Conservation (phyloP, 1,140 invertebrate species). For the Mya arenaria region DNA sequence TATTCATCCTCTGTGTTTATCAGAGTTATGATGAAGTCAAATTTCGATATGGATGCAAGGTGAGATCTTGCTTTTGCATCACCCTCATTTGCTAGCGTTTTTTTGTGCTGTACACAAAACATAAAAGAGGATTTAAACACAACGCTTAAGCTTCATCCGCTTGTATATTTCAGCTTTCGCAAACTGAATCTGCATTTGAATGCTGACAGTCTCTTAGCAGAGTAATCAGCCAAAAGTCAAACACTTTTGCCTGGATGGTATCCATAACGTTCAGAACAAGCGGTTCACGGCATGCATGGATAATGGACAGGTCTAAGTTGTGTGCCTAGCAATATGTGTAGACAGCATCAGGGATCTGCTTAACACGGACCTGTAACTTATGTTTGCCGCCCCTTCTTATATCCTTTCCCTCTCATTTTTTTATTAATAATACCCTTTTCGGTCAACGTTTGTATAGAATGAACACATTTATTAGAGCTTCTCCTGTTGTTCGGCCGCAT, state of each 20-base stretch:
- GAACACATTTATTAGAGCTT: background rate
- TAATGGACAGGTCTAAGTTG: constrained; percentile 49
- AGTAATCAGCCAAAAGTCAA: constrained; percentile 51
- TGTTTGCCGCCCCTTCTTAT: constrained; percentile 60
- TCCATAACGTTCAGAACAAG: constrained; percentile 15
- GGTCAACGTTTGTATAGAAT: background rate
- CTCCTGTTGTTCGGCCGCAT: background rate
- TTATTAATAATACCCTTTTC: background rate
- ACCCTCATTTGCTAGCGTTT: background rate
- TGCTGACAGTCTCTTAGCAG: constrained; percentile 24
- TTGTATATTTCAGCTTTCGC: background rate
- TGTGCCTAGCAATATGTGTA: constrained; percentile 59
- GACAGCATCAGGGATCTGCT: constrained; percentile 31
- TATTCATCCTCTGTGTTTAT: constrained; percentile 29
- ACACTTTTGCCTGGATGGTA: constrained; percentile 47
- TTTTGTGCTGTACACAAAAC: constrained; percentile 21
- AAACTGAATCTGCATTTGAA: constrained; percentile 26
- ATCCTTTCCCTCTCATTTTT: constrained; percentile 51
- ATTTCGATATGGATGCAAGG: constrained; percentile 19
- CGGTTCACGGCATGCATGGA: constrained; percentile 43
- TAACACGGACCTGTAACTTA: constrained; percentile 53
- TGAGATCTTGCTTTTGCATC: constrained; percentile 45
- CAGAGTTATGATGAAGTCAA: constrained; percentile 53
- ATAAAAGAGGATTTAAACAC: constrained; percentile 31
- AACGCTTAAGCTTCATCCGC: constrained; percentile 13